A percentile compares a stretch with the other conserved stretches of the same genome.
These are phyloP conservation scores for Thymallus thymallus DNA, from an alignment of 2,113 vertebrate species.

Conservation along the genomic window DNA sequence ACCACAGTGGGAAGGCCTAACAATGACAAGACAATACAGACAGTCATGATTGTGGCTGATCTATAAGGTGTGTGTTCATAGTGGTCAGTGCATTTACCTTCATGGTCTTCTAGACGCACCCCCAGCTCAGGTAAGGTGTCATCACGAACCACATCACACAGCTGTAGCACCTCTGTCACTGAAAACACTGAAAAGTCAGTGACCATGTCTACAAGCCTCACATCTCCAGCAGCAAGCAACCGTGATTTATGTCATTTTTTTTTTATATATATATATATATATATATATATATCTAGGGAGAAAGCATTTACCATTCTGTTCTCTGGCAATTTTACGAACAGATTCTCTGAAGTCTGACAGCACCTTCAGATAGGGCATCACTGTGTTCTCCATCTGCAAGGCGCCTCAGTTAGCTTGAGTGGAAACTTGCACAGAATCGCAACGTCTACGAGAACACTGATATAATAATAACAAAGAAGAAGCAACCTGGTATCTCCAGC, in stretches of 20 bases:
- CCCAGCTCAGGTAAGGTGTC: conserved; percentile 45
- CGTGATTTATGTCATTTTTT: no score
- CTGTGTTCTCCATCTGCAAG: conserved; percentile 84
- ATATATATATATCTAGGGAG: background rate
- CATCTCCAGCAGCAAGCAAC: background rate
- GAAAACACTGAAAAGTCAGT: background rate
- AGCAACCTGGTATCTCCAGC: background rate
- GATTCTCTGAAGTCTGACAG: conserved; percentile 90
- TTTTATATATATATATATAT: no score
- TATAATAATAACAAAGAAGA: background rate
- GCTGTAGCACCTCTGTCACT: conserved; percentile 85
- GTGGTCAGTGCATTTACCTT: conserved; percentile 59
- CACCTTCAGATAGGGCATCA: conserved; percentile 90
- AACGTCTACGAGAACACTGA: no score
- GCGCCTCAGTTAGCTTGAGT: background rate
- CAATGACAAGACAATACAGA: conserved; percentile 25
- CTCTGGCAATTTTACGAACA: conserved; percentile 86
- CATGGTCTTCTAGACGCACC: no score
- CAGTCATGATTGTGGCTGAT: background rate
- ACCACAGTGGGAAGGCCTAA: conserved; percentile 57
- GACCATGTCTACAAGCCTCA: background rate
- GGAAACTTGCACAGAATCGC: no score
- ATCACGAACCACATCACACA: conserved; percentile 87
- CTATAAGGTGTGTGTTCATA: background rate
- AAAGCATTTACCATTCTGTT: conserved; percentile 83